Conservation (phyloP, 2,888 invertebrate species). For the Aethes cnicana region DNA sequence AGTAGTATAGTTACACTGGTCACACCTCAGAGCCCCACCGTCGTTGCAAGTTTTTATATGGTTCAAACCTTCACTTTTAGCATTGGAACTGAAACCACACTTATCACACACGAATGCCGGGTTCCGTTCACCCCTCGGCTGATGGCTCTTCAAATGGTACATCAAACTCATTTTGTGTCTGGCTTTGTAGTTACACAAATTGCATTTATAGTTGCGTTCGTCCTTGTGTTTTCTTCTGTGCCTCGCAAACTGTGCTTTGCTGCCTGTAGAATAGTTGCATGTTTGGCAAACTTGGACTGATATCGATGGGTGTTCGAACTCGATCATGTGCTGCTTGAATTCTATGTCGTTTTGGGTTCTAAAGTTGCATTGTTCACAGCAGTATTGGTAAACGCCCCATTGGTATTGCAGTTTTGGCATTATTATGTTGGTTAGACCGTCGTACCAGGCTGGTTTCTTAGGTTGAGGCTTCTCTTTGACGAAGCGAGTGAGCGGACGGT, state of each 20-base stretch:
- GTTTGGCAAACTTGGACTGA: constrained; percentile 51
- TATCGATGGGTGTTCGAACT: constrained; percentile 37
- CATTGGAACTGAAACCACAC: constrained; percentile 35
- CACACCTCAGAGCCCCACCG: constrained; percentile 39
- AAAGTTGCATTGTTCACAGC: constrained; percentile 54
- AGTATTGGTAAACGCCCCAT: constrained; percentile 47
- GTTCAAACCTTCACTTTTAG: constrained; percentile 30
- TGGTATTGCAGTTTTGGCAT: no score
- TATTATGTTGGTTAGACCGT: no score
- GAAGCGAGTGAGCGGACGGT: constrained; percentile 56
- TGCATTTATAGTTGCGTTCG: constrained; percentile 54
- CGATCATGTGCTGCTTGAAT: constrained; percentile 40
- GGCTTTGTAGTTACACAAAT: constrained; percentile 58
- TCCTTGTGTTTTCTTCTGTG: constrained; percentile 59
- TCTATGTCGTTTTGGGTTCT: constrained; percentile 32
- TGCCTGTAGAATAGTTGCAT: constrained; percentile 57
- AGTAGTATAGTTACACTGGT: constrained; percentile 45
- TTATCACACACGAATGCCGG: constrained; percentile 37
- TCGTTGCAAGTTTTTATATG: constrained; percentile 32
- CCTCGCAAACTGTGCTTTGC: constrained; percentile 45
- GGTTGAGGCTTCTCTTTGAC: constrained; percentile 39
- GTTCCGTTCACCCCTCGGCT: neutral
- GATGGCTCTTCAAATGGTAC: constrained; percentile 60
- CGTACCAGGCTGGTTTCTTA: no score
- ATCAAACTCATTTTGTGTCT: constrained; percentile 61